phyloP scores from a whole-genome alignment of 2,113 vertebrate species.

The Perca schrenkii region DNA sequence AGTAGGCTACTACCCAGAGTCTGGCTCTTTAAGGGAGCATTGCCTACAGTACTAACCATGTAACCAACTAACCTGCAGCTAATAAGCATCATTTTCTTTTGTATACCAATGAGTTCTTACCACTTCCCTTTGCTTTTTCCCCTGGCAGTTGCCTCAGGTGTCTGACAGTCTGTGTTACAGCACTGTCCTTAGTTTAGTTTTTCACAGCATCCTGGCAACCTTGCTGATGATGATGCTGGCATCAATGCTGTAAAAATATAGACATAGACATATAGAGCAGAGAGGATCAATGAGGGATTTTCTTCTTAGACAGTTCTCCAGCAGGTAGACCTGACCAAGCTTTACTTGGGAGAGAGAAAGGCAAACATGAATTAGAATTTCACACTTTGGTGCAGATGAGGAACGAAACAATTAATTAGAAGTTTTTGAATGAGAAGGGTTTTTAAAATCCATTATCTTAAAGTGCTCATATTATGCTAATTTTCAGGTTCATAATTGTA shows the following conservation, averaged over 20 bases:
- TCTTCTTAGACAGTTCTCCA: slow-evolving; percentile 31
- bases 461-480: too few relatives aligned
- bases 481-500: too few relatives aligned
- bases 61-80: not conserved
- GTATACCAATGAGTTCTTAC: slow-evolving; percentile 8
- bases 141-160: slow-evolving; percentile 26
- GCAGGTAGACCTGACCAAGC: slow-evolving; percentile 28
- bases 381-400: slow-evolving; percentile 35
- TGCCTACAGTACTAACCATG: slow-evolving; percentile 38
- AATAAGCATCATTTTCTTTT: slow-evolving; percentile 14
- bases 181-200: slow-evolving; percentile 21
- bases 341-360: slow-evolving; percentile 28
- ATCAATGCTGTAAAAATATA: slow-evolving; percentile 30
- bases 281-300: slow-evolving; percentile 49
- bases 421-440: not conserved
- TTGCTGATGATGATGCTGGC: too few relatives aligned
- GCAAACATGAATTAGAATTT: slow-evolving; percentile 53
- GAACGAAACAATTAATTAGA: slow-evolving; percentile 6
- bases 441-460: slow-evolving; percentile 30
- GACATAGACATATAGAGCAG: slow-evolving; percentile 26
- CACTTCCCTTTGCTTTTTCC: slow-evolving; percentile 9
- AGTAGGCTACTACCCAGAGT: slow-evolving; percentile 5
- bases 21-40: slow-evolving; percentile 49
- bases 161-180: slow-evolving; percentile 37
- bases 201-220: slow-evolving; percentile 26